phyloP scores from a whole-genome alignment of 2,797 vertebrate genomes.

The Bufotes viridis region DNA sequence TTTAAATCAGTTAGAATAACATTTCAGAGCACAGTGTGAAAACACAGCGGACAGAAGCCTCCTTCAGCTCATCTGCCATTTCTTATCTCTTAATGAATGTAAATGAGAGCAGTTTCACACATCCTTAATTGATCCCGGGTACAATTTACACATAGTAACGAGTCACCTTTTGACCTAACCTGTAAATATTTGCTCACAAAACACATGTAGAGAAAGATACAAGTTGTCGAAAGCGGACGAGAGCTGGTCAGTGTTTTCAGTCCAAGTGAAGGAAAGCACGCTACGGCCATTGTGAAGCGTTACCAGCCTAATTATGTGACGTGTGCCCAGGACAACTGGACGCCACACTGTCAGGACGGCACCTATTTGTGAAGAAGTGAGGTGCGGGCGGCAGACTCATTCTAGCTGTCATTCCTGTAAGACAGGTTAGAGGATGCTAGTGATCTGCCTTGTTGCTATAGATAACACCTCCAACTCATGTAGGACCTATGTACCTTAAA shows the following conservation, averaged over 20 bases:
- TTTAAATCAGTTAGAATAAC: constrained; percentile 66
- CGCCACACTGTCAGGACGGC: neutral
- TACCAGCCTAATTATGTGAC: constrained; percentile 31
- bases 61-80: constrained; percentile 65
- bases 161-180: constrained; percentile 70
- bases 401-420: neutral
- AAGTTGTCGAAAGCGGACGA: constrained; percentile 61
- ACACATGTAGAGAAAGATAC: constrained; percentile 67
- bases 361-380: neutral
- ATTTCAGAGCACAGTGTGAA: constrained; percentile 59
- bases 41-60: constrained; percentile 65
- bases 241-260: constrained; percentile 3
- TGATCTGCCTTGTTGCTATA: neutral
- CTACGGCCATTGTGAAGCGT: constrained; percentile 11
- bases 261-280: constrained; percentile 13
- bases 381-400: neutral
- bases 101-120: constrained; percentile 73
- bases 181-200: constrained; percentile 74
- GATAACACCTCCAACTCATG: neutral
- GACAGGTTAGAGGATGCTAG: neutral
- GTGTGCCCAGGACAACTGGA: neutral
- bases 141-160: constrained; percentile 76
- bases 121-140: constrained; percentile 76
- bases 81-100: constrained; percentile 72
- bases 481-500: neutral